Evolutionary conservation across 2,888 invertebrate species (phyloP).

Genomic region (Chouioia cunea): DNA sequence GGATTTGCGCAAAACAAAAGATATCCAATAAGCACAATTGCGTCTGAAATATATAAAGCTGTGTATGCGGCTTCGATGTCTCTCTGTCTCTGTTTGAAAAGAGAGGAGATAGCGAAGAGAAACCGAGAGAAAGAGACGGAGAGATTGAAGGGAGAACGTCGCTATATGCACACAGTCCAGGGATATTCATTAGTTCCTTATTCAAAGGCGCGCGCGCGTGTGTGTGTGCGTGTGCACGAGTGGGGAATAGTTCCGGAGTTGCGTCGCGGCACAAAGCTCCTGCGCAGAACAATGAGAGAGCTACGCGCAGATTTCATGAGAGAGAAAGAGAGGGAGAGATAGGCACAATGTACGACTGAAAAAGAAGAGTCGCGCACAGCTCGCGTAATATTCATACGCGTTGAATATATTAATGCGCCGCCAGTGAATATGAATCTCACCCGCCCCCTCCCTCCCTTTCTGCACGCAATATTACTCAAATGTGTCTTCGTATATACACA

Average conservation of each 20-base stretch:
- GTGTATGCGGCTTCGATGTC: no score
- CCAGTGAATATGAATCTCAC: conserved; percentile 45
- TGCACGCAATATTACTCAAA: conserved; percentile 64
- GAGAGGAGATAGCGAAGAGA: conserved; percentile 26
- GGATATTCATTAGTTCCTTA: conserved; percentile 68
- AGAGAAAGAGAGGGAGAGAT: conserved; percentile 53
- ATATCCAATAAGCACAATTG: no score
- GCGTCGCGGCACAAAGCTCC: conserved; percentile 52
- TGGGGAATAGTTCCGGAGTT: conserved; percentile 65
- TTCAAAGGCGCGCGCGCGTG: no score
- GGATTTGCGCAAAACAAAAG: no score
- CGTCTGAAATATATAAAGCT: no score
- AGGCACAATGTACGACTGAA: conserved; percentile 62
- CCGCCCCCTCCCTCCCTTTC: conserved; percentile 33
- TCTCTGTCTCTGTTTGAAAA: conserved; percentile 2
- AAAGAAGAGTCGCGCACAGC: conserved; percentile 1
- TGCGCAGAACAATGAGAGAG: conserved; percentile 43
- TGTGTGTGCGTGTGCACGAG: no score
- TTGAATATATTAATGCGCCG: conserved; percentile 67
- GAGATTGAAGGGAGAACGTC: conserved; percentile 33
- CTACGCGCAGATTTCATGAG: conserved; percentile 52
- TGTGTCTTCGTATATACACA: conserved; percentile 65
- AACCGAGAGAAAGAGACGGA: conserved; percentile 27
- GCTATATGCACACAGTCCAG: conserved; percentile 49
- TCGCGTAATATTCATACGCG: conserved; percentile 66